Evolutionary conservation across 2,113 vertebrate genomes (phyloP).

Genomic region (Neolamprologus hecqui): DNA sequence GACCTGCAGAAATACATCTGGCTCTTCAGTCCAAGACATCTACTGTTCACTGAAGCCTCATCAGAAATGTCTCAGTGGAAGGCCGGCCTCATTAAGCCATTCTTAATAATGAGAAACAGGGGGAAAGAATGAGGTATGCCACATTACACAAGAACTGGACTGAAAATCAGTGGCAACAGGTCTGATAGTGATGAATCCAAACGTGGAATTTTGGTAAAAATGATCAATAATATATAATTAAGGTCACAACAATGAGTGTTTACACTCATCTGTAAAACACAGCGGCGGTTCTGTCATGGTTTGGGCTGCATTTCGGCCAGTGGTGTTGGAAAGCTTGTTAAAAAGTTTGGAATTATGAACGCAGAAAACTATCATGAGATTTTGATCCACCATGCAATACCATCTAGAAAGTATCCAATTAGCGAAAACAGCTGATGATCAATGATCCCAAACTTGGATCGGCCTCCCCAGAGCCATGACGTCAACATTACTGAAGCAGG

Average conservation of each 20-base stretch:
- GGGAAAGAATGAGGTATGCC: fast-evolving
- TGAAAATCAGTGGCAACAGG: not conserved
- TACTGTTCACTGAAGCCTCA: not conserved
- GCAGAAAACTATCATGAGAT: not conserved
- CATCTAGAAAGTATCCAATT: not conserved
- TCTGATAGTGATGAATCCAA: not conserved
- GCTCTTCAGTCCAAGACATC: not conserved
- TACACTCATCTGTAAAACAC: fast-evolving
- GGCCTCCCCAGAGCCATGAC: not conserved
- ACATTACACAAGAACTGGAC: not conserved
- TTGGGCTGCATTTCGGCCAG: fast-evolving
- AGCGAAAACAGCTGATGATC: not conserved
- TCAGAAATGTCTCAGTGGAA: not conserved
- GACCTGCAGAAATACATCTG: not conserved
- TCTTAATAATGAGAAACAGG: not conserved
- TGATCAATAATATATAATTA: fast-evolving
- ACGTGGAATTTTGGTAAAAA: not conserved
- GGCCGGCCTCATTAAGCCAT: not conserved
- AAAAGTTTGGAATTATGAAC: fast-evolving
- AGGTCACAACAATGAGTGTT: not conserved
- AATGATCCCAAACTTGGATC: fast-evolving
- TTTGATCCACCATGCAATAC: not conserved
- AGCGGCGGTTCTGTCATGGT: not conserved
- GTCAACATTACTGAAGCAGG: not conserved
- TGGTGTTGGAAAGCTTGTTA: not conserved